Evolutionary conservation across 2,113 vertebrate genomes (phyloP).

Genomic region (Sylvilagus bachmani): DNA sequence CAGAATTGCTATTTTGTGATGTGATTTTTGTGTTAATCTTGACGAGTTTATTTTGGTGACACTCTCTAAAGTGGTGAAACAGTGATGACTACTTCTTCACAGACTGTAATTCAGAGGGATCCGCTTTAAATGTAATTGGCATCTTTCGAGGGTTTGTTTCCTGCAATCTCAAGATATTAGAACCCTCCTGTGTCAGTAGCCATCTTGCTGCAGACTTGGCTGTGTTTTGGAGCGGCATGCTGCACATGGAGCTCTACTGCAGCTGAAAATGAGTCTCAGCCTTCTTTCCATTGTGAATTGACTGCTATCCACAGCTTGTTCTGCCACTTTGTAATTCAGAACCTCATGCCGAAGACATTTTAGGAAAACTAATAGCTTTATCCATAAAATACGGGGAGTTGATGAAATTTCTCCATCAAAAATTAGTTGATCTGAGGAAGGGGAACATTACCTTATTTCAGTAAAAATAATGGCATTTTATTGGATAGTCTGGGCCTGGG

Average conservation of each 20-base stretch:
- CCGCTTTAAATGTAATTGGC: conserved; percentile 12
- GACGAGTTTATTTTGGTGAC: conserved; percentile 14
- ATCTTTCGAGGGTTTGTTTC: conserved; percentile 69
- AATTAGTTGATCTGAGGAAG: not conserved
- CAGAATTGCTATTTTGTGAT: not conserved
- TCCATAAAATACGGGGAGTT: not conserved
- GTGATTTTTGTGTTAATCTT: conserved; percentile 40
- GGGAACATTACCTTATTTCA: not conserved
- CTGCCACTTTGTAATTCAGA: not conserved
- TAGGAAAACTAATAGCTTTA: conserved; percentile 30
- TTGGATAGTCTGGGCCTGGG: not conserved
- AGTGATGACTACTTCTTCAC: conserved; percentile 49
- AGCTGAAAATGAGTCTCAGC: not conserved
- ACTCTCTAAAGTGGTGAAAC: not conserved
- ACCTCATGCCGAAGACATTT: not conserved
- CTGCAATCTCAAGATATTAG: conserved; percentile 44
- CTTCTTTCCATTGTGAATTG: conserved; percentile 27
- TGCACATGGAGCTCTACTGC: not conserved
- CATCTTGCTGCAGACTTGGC: not conserved
- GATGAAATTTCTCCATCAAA: not conserved
- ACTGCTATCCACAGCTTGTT: not conserved
- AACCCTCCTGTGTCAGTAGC: not conserved
- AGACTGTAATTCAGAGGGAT: conserved; percentile 42
- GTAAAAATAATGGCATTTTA: not conserved
- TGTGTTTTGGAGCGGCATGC: not conserved